These are phyloP conservation scores for Setipinna tenuifilis DNA, from an alignment of 2,797 vertebrate genomes.

Conservation along the genomic window DNA sequence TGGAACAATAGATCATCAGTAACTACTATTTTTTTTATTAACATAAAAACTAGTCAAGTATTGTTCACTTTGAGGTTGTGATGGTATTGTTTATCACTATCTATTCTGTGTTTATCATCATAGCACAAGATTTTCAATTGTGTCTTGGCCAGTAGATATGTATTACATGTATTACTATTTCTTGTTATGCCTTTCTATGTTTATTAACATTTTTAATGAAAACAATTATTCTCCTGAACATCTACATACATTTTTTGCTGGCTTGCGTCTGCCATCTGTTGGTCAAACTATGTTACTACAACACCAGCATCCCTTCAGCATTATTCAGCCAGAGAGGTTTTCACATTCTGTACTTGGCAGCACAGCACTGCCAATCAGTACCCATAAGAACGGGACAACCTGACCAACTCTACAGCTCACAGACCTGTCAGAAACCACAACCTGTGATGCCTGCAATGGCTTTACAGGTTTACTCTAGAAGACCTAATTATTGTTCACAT, in stretches of 20 bases:
- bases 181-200: not conserved
- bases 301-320: not conserved
- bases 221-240: no score
- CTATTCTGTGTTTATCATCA: not conserved
- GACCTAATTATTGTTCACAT: not conserved
- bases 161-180: no score
- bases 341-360: not conserved
- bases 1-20: not conserved
- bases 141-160: not conserved
- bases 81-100: not conserved
- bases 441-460: not conserved
- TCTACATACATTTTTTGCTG: not conserved
- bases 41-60: not conserved
- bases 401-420: not conserved
- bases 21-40: not conserved
- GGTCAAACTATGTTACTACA: not conserved
- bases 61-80: not conserved
- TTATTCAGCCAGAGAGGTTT: not conserved
- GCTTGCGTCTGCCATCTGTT: not conserved
- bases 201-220: not conserved
- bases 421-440: not conserved
- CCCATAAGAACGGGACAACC: not conserved
- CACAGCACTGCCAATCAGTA: not conserved
- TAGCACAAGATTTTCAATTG: not conserved
- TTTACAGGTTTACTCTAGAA: not conserved